These are phyloP conservation scores for Pyrgus malvae DNA, from an alignment of 2,888 invertebrate species.

Conservation along the genomic window DNA sequence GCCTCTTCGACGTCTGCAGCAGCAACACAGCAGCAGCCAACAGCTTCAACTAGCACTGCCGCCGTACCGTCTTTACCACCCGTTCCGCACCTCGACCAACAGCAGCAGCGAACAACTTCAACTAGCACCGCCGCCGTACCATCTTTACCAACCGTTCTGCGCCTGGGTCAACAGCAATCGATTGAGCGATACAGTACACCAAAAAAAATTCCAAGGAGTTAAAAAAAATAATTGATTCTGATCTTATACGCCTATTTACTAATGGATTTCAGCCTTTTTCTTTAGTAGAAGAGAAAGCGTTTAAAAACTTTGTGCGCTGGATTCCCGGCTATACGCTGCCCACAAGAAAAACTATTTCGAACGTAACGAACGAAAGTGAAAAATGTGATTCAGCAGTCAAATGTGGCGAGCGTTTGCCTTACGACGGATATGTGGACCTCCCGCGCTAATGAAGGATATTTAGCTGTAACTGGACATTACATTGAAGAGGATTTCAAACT, in stretches of 20 bases:
- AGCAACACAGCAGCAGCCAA: too few species aligned
- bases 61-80: too few species aligned
- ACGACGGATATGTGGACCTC: neutral
- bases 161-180: too few species aligned
- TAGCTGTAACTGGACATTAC: conserved; percentile 6
- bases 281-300: conserved; percentile 32
- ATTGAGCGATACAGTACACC: too few species aligned
- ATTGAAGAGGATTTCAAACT: neutral
- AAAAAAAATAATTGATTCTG: too few species aligned
- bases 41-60: too few species aligned
- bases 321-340: conserved; percentile 36
- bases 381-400: neutral
- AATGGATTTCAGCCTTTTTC: conserved; percentile 32
- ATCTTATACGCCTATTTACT: conserved; percentile 24
- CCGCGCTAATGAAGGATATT: neutral
- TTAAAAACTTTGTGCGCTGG: conserved; percentile 30
- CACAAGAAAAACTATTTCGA: conserved; percentile 30
- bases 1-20: too few species aligned
- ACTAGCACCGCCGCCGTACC: too few species aligned
- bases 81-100: too few species aligned
- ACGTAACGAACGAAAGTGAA: conserved; percentile 18
- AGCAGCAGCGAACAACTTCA: too few species aligned
- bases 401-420: neutral
- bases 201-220: too few species aligned
- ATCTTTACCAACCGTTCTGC: too few species aligned